A percentile compares a stretch with the other conserved stretches of the same genome.
Conservation (phyloP, 1,140 invertebrate genomes). For the Mylabris phalerata region DNA sequence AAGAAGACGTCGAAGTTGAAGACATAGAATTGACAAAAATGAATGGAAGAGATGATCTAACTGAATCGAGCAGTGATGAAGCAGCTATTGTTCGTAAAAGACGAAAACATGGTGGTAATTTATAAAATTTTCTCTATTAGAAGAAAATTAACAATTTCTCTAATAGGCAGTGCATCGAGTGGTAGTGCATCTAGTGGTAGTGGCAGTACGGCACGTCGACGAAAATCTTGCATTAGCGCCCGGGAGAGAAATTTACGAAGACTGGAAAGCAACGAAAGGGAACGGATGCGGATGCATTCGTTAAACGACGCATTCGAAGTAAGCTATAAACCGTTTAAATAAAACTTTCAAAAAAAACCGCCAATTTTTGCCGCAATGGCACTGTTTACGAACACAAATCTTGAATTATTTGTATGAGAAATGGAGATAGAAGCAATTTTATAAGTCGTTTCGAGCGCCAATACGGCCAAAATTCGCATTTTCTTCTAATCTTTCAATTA, state of each 20-base stretch:
- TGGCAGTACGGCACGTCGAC: constrained; percentile 42
- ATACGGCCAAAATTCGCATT: not conserved
- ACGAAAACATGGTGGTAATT: constrained; percentile 39
- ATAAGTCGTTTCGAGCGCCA: too few relatives aligned
- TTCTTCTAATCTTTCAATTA: not conserved
- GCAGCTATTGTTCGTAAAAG: constrained; percentile 35
- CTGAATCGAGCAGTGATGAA: constrained; percentile 40
- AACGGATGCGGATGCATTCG: constrained; percentile 88
- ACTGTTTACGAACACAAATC: too few relatives aligned
- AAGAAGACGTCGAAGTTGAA: constrained; percentile 38
- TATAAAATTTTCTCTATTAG: not conserved
- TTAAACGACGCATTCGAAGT: constrained; percentile 89
- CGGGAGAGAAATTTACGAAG: constrained; percentile 76
- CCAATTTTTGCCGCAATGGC: too few relatives aligned
- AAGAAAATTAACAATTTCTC: not conserved
- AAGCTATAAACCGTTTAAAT: constrained; percentile 18
- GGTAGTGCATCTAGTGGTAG: constrained; percentile 37
- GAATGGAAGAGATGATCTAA: constrained; percentile 38
- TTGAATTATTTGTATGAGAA: too few relatives aligned
- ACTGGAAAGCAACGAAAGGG: constrained; percentile 85
- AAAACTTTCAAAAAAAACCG: too few relatives aligned
- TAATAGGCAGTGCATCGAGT: constrained; percentile 39
- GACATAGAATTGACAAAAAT: constrained; percentile 36
- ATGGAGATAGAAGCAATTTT: too few relatives aligned
- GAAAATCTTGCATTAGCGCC: constrained; percentile 57